A percentile compares a stretch with the other conserved stretches of the same genome.
Conservation (phyloP, 2,113 vertebrate genomes). For the Geococcyx californianus region DNA sequence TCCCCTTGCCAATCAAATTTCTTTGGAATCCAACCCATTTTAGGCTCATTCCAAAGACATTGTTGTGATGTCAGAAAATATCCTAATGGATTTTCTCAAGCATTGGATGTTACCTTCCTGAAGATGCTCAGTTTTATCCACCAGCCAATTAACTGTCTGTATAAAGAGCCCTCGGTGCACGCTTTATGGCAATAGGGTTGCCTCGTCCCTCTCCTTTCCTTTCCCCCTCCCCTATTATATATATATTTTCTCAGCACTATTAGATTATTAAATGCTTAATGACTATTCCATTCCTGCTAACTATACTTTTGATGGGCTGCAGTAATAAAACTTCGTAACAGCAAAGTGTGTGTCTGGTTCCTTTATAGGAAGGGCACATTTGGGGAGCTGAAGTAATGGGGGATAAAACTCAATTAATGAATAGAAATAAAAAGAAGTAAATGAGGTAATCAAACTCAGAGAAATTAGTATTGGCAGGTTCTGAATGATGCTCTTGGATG, state of each 20-base stretch:
- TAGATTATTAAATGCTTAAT: constrained; percentile 72
- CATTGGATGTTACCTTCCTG: neutral
- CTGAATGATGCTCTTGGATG: constrained; percentile 81
- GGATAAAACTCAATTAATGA: constrained; percentile 69
- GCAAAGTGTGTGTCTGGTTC: constrained; percentile 34
- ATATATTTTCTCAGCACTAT: constrained; percentile 50
- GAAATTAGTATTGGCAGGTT: constrained; percentile 87
- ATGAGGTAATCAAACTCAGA: constrained; percentile 79
- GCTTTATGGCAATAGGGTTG: neutral
- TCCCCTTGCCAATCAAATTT: constrained; percentile 41
- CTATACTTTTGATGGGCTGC: constrained; percentile 63
- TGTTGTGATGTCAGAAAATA: constrained; percentile 39
- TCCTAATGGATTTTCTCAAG: constrained; percentile 23
- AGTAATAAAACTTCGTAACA: constrained; percentile 64
- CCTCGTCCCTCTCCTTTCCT: neutral
- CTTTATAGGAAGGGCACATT: constrained; percentile 69
- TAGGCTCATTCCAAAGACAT: neutral
- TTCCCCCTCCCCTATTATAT: constrained; percentile 20
- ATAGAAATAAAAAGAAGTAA: constrained; percentile 80
- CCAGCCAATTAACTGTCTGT: neutral
- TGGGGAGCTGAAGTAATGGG: constrained; percentile 71
- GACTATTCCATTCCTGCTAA: constrained; percentile 63
- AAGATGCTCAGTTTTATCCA: neutral
- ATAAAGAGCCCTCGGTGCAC: neutral
- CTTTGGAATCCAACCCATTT: neutral